Evolutionary conservation across 2,888 invertebrate species (phyloP).

Genomic region (Melipona bicolor): DNA sequence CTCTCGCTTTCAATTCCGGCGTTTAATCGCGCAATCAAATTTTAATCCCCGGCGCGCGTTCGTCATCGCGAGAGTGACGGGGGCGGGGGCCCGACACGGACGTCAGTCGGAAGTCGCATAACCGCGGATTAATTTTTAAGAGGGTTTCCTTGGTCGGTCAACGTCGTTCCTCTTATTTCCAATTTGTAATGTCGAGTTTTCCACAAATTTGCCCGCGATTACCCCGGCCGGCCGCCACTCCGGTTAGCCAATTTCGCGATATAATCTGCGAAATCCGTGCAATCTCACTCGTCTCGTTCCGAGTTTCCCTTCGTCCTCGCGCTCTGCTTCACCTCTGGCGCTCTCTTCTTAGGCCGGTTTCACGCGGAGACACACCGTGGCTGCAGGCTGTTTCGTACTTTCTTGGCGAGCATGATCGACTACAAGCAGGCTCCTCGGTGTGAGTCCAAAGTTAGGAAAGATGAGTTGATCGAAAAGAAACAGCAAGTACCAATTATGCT

Average conservation of each 20-base stretch:
- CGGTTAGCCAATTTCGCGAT: slow-evolving; percentile 65
- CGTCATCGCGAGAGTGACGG: neutral
- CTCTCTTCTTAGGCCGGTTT: too few relatives aligned
- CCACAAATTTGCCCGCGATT: slow-evolving; percentile 66
- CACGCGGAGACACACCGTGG: too few relatives aligned
- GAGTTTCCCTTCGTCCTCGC: slow-evolving; percentile 29
- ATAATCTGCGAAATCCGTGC: slow-evolving; percentile 67
- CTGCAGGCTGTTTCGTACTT: too few relatives aligned
- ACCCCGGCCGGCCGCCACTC: slow-evolving; percentile 37
- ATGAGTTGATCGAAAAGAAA: too few relatives aligned
- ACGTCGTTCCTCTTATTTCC: slow-evolving; percentile 59
- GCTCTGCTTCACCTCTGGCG: neutral
- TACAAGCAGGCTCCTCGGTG: too few relatives aligned
- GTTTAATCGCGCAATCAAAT: slow-evolving; percentile 20
- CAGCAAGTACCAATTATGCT: too few relatives aligned
- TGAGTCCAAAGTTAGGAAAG: too few relatives aligned
- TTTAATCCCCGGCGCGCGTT: slow-evolving; percentile 7
- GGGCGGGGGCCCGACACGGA: slow-evolving; percentile 2
- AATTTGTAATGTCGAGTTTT: slow-evolving; percentile 62
- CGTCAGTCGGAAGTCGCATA: slow-evolving; percentile 36
- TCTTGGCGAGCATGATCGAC: too few relatives aligned
- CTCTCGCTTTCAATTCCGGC: slow-evolving; percentile 14
- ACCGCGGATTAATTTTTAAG: slow-evolving; percentile 50
- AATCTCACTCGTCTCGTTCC: slow-evolving; percentile 61
- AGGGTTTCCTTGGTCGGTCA: slow-evolving; percentile 24